These are phyloP conservation scores for Glossophaga mutica DNA, from an alignment of 2,797 vertebrate genomes.

Conservation along the genomic window DNA sequence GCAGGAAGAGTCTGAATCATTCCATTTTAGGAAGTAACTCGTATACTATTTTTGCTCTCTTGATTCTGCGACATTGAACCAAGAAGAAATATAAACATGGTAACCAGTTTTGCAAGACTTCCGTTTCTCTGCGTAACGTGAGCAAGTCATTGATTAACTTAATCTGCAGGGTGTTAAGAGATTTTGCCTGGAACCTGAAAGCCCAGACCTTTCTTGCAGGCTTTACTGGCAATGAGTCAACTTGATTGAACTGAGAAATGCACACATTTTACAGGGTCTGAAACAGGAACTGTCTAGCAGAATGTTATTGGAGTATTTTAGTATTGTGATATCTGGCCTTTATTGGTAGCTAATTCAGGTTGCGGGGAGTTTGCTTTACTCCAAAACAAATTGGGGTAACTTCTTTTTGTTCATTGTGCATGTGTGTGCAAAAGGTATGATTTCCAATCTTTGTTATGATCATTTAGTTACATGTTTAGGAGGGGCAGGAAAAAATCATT, in stretches of 20 bases:
- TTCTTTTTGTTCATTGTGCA: neutral
- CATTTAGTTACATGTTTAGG: neutral
- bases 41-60: slow-evolving; percentile 27
- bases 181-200: neutral
- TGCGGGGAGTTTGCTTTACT: neutral
- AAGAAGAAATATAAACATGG: slow-evolving; percentile 41
- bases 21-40: slow-evolving; percentile 21
- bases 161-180: neutral
- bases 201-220: neutral
- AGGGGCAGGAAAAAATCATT: neutral
- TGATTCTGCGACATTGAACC: slow-evolving; percentile 3
- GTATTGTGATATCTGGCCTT: neutral
- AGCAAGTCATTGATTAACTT: neutral
- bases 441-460: neutral
- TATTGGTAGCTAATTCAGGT: neutral
- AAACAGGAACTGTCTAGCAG: neutral
- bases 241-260: neutral
- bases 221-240: slow-evolving; percentile 29
- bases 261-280: neutral
- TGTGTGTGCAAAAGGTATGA: neutral
- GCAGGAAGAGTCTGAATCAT: neutral
- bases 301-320: neutral
- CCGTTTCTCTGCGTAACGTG: slow-evolving; percentile 4
- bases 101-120: slow-evolving; percentile 12
- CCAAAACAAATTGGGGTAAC: neutral